Evolutionary conservation across 2,888 invertebrate species (phyloP), one percentile per base, ranked within the genome.

Genomic region (Sepiola atlantica): DNA sequence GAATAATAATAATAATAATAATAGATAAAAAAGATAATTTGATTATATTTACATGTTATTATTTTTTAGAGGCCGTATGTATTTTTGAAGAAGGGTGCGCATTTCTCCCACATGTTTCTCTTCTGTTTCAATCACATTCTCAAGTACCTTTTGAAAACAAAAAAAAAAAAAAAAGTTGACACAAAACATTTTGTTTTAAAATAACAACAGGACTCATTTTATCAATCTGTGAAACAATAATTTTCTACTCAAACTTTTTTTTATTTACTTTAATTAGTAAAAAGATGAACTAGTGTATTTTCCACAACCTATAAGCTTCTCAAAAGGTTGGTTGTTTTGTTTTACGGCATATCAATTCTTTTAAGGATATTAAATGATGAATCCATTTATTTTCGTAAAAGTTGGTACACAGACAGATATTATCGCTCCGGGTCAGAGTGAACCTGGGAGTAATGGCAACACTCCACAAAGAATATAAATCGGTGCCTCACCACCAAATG

Each of bases 81-180:
- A 99, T 97, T 98, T 98, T 96, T 98, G 98, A 95, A 98, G 98
- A 93, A 99, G 98, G 61, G 98, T 98, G 96, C 98, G 98, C 97
- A 99, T 98, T 97, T 99, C 99, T 14, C 98, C 98, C 55, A 99
- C 98, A 98, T 99, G 99, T 0, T 98, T 98, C 96, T 98, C 98
- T 97, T 99, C 99, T 16, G 99, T 99, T 97, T 99, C 99, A 95
- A 99, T 98, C 94, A 99, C 96, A 96, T 96, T 97, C 95, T 97
- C 96, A 95, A 97, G 96, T 96, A 98, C 98, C 97, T 97, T 45
- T 97, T 97, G 98, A 95, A 93, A 94, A 77, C n/a, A n/a, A 90
- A 24, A 93, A 20, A 35, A 57, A 54, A 1, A 55, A 55, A 91
- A 91, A 32, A 35, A 35, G 12, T 92, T 92, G 92, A 57, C 12